Conservation (phyloP, 2,797 vertebrate species). For the Crocodylus rhombifer region DNA sequence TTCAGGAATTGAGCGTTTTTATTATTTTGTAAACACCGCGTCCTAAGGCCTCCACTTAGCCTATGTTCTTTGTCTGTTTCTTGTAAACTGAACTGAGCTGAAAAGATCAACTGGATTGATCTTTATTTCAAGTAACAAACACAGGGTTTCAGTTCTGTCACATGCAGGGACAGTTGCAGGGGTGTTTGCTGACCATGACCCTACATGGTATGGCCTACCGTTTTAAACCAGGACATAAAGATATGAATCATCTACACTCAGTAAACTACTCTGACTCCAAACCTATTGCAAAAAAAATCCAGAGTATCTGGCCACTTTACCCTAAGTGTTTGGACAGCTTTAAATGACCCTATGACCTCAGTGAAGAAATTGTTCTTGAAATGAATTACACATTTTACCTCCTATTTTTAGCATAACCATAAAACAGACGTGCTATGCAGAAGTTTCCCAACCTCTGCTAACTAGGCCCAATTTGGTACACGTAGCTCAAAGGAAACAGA, state of each 20-base stretch:
- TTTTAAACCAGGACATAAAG: constrained; percentile 57
- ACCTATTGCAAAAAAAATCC: constrained; percentile 33
- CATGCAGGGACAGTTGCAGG: neutral
- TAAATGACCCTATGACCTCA: constrained; percentile 68
- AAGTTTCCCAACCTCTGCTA: constrained; percentile 63
- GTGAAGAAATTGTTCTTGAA: constrained; percentile 70
- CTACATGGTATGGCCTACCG: constrained; percentile 24
- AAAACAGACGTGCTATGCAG: constrained; percentile 64
- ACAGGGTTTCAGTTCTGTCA: neutral
- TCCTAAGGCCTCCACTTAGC: constrained; percentile 46
- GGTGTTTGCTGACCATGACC: constrained; percentile 40
- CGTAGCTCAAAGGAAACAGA: constrained; percentile 35
- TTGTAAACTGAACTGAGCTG: constrained; percentile 42
- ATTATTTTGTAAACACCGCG: constrained; percentile 36
- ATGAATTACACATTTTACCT: constrained; percentile 59
- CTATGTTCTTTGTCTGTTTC: constrained; percentile 36
- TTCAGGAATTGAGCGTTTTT: constrained; percentile 22
- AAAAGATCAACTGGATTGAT: constrained; percentile 11
- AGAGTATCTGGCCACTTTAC: constrained; percentile 53
- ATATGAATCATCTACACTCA: constrained; percentile 61
- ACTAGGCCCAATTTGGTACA: constrained; percentile 22
- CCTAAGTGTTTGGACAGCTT: constrained; percentile 63
- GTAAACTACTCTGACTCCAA: constrained; percentile 58
- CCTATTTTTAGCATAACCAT: constrained; percentile 72
- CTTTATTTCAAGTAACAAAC: neutral